phyloP scores from a whole-genome alignment of 2,888 invertebrate genomes.

The Drepanosiphum platanoidis region DNA sequence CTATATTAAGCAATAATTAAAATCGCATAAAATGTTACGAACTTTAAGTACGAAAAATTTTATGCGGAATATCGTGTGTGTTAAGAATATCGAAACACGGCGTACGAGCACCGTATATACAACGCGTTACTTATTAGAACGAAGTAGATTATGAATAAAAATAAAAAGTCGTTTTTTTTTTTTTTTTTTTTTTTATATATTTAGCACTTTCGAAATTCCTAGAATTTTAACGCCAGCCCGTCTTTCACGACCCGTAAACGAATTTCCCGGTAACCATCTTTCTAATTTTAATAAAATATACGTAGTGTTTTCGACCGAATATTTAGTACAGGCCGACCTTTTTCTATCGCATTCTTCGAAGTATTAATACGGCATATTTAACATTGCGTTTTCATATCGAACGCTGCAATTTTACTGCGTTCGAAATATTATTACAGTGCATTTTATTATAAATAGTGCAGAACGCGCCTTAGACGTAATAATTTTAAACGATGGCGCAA shows the following conservation, averaged over 20 bases:
- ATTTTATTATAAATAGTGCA: too few species aligned
- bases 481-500: not conserved
- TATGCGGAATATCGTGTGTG: too few species aligned
- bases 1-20: too few species aligned
- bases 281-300: conserved; percentile 45
- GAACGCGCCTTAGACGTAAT: not conserved
- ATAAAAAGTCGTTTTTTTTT: conserved; percentile 29
- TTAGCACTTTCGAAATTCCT: not conserved
- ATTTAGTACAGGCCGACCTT: conserved; percentile 25
- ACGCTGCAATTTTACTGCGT: not conserved
- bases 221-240: conserved; percentile 15
- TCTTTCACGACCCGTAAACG: conserved; percentile 24
- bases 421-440: not conserved
- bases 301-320: conserved; percentile 22
- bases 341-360: conserved; percentile 34
- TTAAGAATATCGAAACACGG: too few species aligned
- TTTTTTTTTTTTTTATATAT: too few species aligned
- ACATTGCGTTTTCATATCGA: conserved; percentile 22
- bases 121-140: not conserved
- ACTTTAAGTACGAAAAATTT: too few species aligned
- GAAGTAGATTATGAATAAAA: conserved; percentile 18
- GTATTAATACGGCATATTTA: not conserved
- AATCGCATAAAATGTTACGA: too few species aligned
- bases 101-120: too few species aligned
- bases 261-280: conserved; percentile 11